phyloP scores from a whole-genome alignment of 2,888 invertebrate genomes.

The Melipona beecheii region DNA sequence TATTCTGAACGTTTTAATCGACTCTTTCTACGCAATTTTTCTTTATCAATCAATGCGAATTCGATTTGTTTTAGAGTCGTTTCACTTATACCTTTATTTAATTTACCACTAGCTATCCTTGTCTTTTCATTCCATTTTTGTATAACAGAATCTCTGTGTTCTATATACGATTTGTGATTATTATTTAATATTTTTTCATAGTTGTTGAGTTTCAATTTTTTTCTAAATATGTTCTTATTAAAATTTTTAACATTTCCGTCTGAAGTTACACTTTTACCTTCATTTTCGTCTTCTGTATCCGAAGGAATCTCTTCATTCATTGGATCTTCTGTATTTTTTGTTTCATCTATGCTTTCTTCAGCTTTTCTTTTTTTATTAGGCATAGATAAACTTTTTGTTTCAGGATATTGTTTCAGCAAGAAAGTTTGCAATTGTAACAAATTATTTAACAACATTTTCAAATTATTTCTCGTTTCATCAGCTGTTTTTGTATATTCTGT shows the following conservation, averaged over 20 bases:
- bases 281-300: conserved; percentile 85
- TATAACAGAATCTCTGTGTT: conserved; percentile 92
- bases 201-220: conserved; percentile 86
- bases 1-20: conserved; percentile 92
- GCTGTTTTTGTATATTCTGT: conserved; percentile 85
- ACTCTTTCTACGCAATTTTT: conserved; percentile 91
- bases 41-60: conserved; percentile 91
- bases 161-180: conserved; percentile 87
- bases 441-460: conserved; percentile 88
- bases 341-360: conserved; percentile 76
- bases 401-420: conserved; percentile 88
- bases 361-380: conserved; percentile 75
- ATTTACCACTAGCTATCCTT: conserved; percentile 88
- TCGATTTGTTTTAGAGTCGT: conserved; percentile 92
- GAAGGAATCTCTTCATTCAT: conserved; percentile 87
- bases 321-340: conserved; percentile 82
- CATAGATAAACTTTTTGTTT: conserved; percentile 86
- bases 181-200: conserved; percentile 86
- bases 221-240: conserved; percentile 74
- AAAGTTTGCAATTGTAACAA: conserved; percentile 87
- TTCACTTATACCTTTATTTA: conserved; percentile 88
- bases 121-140: conserved; percentile 99
- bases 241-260: conserved; percentile 75
- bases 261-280: conserved; percentile 85
- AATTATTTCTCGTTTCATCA: conserved; percentile 85